phyloP scores from a whole-genome alignment of 1,140 invertebrate species.

The Sitophilus oryzae region DNA sequence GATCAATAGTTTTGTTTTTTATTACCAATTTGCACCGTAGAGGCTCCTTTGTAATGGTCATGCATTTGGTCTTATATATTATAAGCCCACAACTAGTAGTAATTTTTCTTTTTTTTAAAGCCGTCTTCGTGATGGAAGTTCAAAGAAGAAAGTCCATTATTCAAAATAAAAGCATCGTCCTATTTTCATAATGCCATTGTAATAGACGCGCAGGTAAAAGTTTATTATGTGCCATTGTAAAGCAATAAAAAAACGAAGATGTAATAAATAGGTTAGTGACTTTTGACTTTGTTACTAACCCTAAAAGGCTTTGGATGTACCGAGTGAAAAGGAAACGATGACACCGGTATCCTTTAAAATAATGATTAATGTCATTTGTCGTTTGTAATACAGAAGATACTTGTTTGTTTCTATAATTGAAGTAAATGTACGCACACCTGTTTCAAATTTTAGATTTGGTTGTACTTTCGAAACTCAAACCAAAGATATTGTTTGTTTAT shows the following conservation, averaged over 20 bases:
- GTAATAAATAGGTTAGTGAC: conserved; percentile 2
- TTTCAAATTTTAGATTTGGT: too few relatives aligned
- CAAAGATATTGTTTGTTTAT: too few relatives aligned
- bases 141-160: too few relatives aligned
- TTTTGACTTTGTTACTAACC: neutral
- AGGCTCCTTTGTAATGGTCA: too few relatives aligned
- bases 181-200: conserved; percentile 4
- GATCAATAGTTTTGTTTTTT: too few relatives aligned
- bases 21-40: too few relatives aligned
- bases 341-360: neutral
- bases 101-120: neutral
- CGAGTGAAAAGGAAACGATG: neutral
- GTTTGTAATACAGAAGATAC: too few relatives aligned
- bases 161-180: neutral
- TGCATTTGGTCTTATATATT: neutral
- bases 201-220: neutral
- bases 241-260: neutral
- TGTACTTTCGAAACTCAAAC: too few relatives aligned
- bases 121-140: neutral
- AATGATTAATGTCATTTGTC: too few relatives aligned
- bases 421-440: too few relatives aligned
- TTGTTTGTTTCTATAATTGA: too few relatives aligned
- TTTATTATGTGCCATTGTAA: neutral
- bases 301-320: neutral
- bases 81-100: neutral